Base-by-base conservation (phyloP, 2,888 invertebrate genomes). In the Idaea dimidiata region DNA sequence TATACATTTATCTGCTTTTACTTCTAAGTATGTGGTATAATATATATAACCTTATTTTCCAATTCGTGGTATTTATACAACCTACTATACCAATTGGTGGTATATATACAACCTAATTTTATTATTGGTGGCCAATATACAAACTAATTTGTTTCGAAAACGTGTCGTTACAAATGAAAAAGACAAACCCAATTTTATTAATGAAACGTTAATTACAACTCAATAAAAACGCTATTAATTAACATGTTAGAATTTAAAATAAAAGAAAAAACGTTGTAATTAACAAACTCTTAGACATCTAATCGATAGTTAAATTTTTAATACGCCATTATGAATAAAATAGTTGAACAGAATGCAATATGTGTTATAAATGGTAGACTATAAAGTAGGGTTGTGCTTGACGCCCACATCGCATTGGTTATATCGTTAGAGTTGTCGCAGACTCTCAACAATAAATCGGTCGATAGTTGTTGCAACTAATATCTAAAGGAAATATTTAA, bases 361-460 rank as follows among this genome's bases (percentile, higher is more conserved):
- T 69, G 60, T 72, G 71, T 68, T 77, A 68, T 68, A 72, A 73
- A 81, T 77, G 80, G 77, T 72, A 72, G 75, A 74, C 80, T 72
- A 77, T 80, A 81, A 81, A 81, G 79, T 77, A 76, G 78, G 80
- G 79, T 78, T 78, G 79, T 83, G 81, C 81, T 79, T 77, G 18
- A 86, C 88, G 86, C 88, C 87, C 83, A 75, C 78, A 66, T 74
- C 71, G 84, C 89, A 89, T 89, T 90, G 43, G 43, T 43, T 14
- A 43, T 43, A 10, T 43, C 2, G 43, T 43, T 14, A 43, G 43
- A 10, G 7, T 43, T 8, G 1, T 14, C 10, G 10, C 10, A 43
- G 1, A 43, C 43, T 43, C 3, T 43, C 14, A 10, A 43, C 10
- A 14, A 3, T 43, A 14, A 43, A 43, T 43, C 43, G 43, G 43